phyloP scores from a whole-genome alignment of 2,113 vertebrate genomes.

The Rissa tridactyla region DNA sequence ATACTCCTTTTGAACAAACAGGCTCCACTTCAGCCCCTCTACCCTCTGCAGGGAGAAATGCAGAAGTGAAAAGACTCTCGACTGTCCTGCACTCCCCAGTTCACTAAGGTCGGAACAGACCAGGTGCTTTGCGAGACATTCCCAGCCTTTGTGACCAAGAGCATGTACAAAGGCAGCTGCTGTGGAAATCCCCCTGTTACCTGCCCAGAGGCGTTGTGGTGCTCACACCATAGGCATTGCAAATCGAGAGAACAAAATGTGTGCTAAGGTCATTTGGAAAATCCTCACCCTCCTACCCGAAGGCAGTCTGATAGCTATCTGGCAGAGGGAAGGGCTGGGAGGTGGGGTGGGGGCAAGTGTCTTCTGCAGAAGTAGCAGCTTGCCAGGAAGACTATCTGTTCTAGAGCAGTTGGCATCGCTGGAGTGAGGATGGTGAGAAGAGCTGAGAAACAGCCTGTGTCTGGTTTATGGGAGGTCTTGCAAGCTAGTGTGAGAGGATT shows the following conservation, averaged over 20 bases:
- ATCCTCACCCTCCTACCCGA: background rate
- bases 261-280: background rate
- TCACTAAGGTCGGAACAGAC: background rate
- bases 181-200: background rate
- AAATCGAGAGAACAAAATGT: background rate
- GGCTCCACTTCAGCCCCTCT: background rate
- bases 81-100: background rate
- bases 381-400: background rate
- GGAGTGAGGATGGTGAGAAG: background rate
- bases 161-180: background rate
- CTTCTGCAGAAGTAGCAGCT: background rate
- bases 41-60: background rate
- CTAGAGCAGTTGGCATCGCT: accelerated
- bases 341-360: accelerated
- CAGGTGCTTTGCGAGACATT: background rate
- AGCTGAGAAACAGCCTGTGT: background rate
- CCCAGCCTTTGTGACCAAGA: accelerated
- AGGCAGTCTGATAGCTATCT: background rate
- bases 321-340: background rate
- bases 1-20: background rate
- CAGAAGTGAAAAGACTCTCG: background rate
- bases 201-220: background rate
- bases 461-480: background rate
- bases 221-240: background rate
- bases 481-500: background rate